Percentiles rank a stretch among this genome's conserved stretches.
These are phyloP conservation scores for Mesoclemmys tuberculata DNA, from an alignment of 2,113 vertebrate species.

Conservation along the genomic window DNA sequence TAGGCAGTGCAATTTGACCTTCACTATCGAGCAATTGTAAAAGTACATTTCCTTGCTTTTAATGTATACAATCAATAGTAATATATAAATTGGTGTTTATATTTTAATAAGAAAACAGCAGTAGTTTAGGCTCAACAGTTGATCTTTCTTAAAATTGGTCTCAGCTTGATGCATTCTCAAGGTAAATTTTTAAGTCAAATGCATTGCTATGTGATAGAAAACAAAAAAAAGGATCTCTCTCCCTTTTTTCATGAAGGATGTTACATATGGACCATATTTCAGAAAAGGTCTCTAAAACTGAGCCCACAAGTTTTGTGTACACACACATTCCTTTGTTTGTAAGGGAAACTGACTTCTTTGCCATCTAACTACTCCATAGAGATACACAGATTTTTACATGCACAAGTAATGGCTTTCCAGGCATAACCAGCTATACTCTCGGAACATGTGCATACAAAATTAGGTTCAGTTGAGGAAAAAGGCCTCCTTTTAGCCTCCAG, in stretches of 20 bases:
- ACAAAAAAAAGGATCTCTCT: not conserved
- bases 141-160: not conserved
- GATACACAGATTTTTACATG: not conserved
- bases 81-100: not conserved
- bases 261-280: not conserved
- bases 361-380: not conserved
- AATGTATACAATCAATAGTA: not conserved
- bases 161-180: not conserved
- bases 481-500: not conserved
- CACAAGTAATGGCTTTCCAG: not conserved
- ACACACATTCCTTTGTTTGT: not conserved
- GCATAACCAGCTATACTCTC: accelerated
- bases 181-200: too few species aligned
- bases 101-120: not conserved
- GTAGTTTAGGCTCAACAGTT: not conserved
- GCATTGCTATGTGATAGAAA: not conserved
- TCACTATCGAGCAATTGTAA: not conserved
- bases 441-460: not conserved
- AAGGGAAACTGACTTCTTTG: not conserved
- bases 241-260: not conserved
- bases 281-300: not conserved
- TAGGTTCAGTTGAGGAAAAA: not conserved
- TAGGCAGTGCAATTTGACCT: not conserved
- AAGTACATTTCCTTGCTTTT: not conserved
- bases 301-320: not conserved